Base-by-base conservation (phyloP, 2,797 vertebrate species). In the Pipistrellus pipistrellus region DNA sequence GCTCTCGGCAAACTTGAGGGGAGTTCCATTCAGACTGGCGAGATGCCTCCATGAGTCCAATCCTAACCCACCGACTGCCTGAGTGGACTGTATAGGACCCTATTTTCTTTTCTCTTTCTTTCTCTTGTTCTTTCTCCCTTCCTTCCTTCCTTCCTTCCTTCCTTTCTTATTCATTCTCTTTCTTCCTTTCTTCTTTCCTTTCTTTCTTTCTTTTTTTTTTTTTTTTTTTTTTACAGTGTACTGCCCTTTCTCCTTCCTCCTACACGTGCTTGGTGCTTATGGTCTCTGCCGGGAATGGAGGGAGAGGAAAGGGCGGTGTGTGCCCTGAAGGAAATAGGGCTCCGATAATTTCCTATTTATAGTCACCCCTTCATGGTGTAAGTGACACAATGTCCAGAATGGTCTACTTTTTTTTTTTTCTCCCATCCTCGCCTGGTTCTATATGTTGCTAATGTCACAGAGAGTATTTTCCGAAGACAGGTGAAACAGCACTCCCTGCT, bases 281-380 rank as follows among this genome's bases (percentile, higher is more conserved):
- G 35, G 78, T 84, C 32, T 62, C 51, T 30, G 84, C 76, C 21
- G 55, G 88, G 66, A 90, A 92, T 1, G 44, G 94, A 75, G 48
- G 76, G 76, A 68, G 88, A 86, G 92, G 90, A 25, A 81, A 46
- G 64, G 41, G 87, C 77, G 92, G 72, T 57, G n/a, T 85, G 76
- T 69, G 53, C 17, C 27, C 59, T 64, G 25, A 78, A 87, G 93
- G 93, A 89, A 93, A 62, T 38, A 64, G 80, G 51, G 32, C 76
- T 57, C 72, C 53, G 94, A 83, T 88, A 81, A 91, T 53, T 93
- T 94, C 68, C 80, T 68, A 85, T 87, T 89, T 94, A 91, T 46
- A 94, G 68, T 68, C 32, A 46, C 51, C n/a, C 68, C 64, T 51
- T 91, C 55, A 27, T 14, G 53, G 44, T 68, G 6, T 35, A 14